Base-by-base conservation (phyloP, 2,797 vertebrate genomes). In the Ispidina picta region DNA sequence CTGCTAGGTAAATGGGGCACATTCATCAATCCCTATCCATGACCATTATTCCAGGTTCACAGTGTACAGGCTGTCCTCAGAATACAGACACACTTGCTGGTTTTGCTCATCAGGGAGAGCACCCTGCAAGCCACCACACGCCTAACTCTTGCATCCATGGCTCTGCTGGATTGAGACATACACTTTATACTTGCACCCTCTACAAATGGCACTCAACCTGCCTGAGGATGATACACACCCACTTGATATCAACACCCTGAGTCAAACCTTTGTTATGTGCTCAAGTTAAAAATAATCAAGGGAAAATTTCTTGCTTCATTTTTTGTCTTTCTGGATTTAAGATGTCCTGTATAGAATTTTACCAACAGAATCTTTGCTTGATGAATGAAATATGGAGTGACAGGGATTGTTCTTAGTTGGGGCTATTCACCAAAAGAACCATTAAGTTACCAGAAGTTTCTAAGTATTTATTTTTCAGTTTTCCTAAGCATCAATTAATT, bases 231-330 rank as follows among this genome's bases (percentile, higher is more conserved):
- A 41, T 5, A 49, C 55, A 78, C 80, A 59, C 68, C 68, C 59
- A 31, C 54, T n/a, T 31, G 37, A 35, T 37, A 79, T 58, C 90
- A 79, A 26, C 64, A 65, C 56, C 39, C 28, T 37, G 16, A 68
- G 78, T 78, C 80, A 85, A 85, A 71, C n/a, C 43, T 16, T 25
- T 71, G 68, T 4, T 23, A 78, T 71, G 76, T 74, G 58, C 64
- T 79, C 46, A 19, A 62, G 54, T 86, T 75, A 79, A 90, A 94
- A 88, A 83, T 75, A 90, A 88, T 28, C 35, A 71, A 60, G 44
- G 49, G 23, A 90, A 68, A 60, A 70, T 15, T 20, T 80, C 68
- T 74, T 58, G 54, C 58, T 55, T 75, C 0, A 66, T 71, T 66
- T 58, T 54, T n/a, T 14, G n/a, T 75, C 33, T 54, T 88, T 70